phyloP scores from a whole-genome alignment of 2,113 vertebrate species.

The Chloroceryle aenea region DNA sequence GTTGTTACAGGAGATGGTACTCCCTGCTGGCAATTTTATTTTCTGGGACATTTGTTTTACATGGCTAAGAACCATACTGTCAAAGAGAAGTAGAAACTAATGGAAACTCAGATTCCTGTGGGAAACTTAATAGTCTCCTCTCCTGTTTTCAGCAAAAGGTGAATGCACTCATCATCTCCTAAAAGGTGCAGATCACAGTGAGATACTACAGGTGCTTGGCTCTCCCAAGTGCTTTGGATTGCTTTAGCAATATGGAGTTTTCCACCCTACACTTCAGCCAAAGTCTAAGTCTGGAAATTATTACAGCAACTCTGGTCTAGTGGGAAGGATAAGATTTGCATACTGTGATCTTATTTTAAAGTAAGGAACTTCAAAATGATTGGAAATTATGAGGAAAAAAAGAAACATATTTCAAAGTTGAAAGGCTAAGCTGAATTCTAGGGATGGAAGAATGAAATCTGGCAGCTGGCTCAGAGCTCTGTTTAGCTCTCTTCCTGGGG shows the following conservation, averaged over 20 bases:
- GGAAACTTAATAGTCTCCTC: constrained; percentile 12
- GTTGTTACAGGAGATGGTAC: not conserved
- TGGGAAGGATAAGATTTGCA: not conserved
- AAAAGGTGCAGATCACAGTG: not conserved
- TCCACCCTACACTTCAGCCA: not conserved
- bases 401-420: not conserved
- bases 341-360: not conserved
- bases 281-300: not conserved
- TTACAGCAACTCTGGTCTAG: not conserved
- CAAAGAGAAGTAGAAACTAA: not conserved
- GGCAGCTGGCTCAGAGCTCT: not conserved
- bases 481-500: not conserved
- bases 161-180: constrained; percentile 1
- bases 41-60: not conserved
- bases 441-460: not conserved
- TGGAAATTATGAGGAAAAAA: not conserved
- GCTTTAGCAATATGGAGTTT: not conserved
- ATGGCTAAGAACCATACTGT: not conserved
- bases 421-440: not conserved
- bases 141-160: constrained; percentile 14
- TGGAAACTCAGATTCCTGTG: constrained; percentile 2
- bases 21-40: not conserved
- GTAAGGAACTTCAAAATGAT: not conserved
- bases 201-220: constrained; percentile 3
- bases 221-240: not conserved